These are phyloP conservation scores for Phyllotis vaccarum DNA, from an alignment of 2,797 vertebrate genomes.

Conservation along the genomic window DNA sequence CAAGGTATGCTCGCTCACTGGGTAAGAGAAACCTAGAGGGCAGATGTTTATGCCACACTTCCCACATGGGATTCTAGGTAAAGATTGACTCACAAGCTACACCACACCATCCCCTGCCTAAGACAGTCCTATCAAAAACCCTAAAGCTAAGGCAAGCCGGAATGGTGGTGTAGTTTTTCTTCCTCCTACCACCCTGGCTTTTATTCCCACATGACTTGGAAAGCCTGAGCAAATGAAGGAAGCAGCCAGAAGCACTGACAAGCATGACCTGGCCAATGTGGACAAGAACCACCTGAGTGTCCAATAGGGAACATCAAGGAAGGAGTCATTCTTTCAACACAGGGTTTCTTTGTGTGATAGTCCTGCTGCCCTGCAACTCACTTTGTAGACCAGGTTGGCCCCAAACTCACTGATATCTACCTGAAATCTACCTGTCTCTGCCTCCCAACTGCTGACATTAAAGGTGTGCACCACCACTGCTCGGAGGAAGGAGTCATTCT, in stretches of 20 bases:
- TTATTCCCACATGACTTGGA: not conserved
- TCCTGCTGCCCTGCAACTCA: no score
- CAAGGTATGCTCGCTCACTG: not conserved
- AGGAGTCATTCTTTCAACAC: not conserved
- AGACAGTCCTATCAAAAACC: not conserved
- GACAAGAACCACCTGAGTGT: not conserved
- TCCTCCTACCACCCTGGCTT: not conserved
- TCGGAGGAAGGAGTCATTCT: not conserved
- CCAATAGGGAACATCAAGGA: not conserved
- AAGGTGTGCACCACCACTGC: no score
- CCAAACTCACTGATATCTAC: no score
- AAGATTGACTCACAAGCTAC: not conserved
- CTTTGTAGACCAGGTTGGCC: no score
- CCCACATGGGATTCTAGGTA: not conserved
- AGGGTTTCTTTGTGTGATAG: no score
- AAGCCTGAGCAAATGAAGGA: not conserved
- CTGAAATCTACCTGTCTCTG: no score
- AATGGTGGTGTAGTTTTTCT: not conserved
- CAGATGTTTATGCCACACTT: not conserved
- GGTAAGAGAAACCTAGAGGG: not conserved
- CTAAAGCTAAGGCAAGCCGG: not conserved
- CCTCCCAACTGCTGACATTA: no score
- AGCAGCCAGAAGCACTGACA: not conserved
- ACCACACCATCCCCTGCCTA: accelerated
- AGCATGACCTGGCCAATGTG: not conserved